A percentile compares a stretch with the other conserved stretches of the same genome.
Evolutionary conservation across 2,113 vertebrate genomes (phyloP).

Genomic region (Salvelinus fontinalis): DNA sequence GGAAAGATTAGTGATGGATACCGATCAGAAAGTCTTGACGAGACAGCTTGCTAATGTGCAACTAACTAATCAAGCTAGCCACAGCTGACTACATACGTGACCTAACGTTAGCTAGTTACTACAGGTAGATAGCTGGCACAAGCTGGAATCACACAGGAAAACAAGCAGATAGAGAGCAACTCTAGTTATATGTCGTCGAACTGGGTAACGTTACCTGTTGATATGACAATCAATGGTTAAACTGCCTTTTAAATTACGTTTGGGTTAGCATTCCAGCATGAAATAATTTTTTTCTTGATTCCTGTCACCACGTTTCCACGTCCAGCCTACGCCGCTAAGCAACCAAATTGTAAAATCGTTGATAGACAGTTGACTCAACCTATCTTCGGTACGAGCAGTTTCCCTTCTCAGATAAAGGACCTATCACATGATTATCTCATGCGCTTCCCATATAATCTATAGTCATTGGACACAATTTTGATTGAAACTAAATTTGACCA

Average conservation of each 20-base stretch:
- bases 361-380: conserved; percentile 7
- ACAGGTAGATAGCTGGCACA: not conserved
- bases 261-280: not conserved
- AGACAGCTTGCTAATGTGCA: no score
- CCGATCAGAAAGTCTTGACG: no score
- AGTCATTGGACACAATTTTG: not conserved
- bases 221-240: not conserved
- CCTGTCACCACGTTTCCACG: not conserved
- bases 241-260: not conserved
- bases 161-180: not conserved
- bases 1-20: no score
- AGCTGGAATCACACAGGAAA: not conserved
- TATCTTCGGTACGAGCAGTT: not conserved
- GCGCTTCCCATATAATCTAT: not conserved
- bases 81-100: not conserved
- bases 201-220: not conserved
- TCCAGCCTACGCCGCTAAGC: not conserved
- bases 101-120: not conserved
- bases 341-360: not conserved
- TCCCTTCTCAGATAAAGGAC: not conserved
- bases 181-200: no score
- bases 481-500: conserved; percentile 1
- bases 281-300: not conserved
- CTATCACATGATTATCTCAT: not conserved
- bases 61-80: no score